Base-by-base conservation (phyloP, 2,113 vertebrate genomes). In the Machaerirhynchus nigripectus region DNA sequence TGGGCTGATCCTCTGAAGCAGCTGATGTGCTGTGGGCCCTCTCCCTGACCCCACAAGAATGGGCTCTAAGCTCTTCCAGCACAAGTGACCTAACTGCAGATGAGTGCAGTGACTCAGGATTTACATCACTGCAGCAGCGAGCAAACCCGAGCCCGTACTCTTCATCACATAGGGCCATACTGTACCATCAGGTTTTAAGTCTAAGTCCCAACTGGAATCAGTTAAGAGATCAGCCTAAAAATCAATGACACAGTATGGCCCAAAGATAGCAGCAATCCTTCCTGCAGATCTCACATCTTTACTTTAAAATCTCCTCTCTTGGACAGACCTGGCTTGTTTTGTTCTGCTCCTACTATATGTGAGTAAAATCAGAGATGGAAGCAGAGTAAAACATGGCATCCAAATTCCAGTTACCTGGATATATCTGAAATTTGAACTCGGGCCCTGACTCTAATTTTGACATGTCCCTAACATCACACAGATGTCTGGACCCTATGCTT, bases 171-270 rank as follows among this genome's bases (percentile, higher is more conserved):
- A 68, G 47, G 39, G 56, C 85, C 68, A 56, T 21, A 84, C 9
- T 37, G 42, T 56, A 86, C 60, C 63, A 88, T 88, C 85, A 75
- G 6, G 86, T 96, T 88, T 95, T 68, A 93, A 90, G 78, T 68
- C 81, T 55, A 73, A 93, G 60, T 75, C 56, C 60, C 83, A 84
- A 35, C 0, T 87, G 56, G 57, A 96, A 95, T 94, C 90, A 84
- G 83, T 87, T 95, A 93, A 92, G 79, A 96, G 86, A 96, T 96
- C 88, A 88, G 53, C 68, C 90, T 89, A 71, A 96, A 95, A 97
- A 89, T 94, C 92, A 90, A 82, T 89, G 95, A 74, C 75, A 94
- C 92, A 94, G 60, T 86, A 94, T 56, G 83, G 90, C 68, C 71
- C 79, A 90, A 79, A 94, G 83, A 96, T 71, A 93, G 86, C n/a